Evolutionary conservation across 1,140 invertebrate species (phyloP).

Genomic region (Drosophila takahashii): DNA sequence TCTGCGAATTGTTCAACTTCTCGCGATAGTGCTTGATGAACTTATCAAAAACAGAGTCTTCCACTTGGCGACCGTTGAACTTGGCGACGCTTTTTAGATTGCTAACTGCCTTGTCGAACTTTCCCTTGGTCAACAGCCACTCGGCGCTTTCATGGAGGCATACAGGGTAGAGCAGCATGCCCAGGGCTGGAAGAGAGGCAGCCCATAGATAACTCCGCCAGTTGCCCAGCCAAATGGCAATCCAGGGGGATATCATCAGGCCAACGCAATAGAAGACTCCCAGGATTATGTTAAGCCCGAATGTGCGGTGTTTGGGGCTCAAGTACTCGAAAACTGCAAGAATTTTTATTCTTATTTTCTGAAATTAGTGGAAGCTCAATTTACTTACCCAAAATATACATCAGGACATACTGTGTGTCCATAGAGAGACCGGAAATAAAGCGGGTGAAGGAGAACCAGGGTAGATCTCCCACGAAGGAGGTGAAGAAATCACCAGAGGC

Average conservation of each 20-base stretch:
- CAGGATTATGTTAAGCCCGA: constrained; percentile 87
- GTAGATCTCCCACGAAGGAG: constrained; percentile 84
- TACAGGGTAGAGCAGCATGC: constrained; percentile 85
- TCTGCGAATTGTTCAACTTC: constrained; percentile 50
- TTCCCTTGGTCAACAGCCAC: constrained; percentile 87
- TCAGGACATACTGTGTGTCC: constrained; percentile 87
- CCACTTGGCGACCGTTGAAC: constrained; percentile 86
- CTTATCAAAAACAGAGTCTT: constrained; percentile 81
- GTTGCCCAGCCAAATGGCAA: constrained; percentile 85
- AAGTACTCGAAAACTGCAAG: constrained; percentile 87
- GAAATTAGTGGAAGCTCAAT: not conserved
- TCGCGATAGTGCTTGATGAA: constrained; percentile 78
- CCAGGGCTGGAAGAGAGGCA: constrained; percentile 85
- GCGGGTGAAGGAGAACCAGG: constrained; percentile 85
- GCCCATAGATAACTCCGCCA: constrained; percentile 86
- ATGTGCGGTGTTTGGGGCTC: constrained; percentile 86
- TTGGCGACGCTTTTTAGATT: constrained; percentile 86
- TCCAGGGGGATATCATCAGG: constrained; percentile 86
- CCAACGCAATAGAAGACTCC: constrained; percentile 87
- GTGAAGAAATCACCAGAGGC: constrained; percentile 86
- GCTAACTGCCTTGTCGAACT: constrained; percentile 85
- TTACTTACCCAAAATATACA: constrained; percentile 87
- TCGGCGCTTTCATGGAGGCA: constrained; percentile 87
- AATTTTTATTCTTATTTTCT: too few relatives aligned
- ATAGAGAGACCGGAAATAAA: constrained; percentile 87